Evolutionary conservation across 2,113 vertebrate genomes (phyloP).

Genomic region (Pogonocichla stellata): DNA sequence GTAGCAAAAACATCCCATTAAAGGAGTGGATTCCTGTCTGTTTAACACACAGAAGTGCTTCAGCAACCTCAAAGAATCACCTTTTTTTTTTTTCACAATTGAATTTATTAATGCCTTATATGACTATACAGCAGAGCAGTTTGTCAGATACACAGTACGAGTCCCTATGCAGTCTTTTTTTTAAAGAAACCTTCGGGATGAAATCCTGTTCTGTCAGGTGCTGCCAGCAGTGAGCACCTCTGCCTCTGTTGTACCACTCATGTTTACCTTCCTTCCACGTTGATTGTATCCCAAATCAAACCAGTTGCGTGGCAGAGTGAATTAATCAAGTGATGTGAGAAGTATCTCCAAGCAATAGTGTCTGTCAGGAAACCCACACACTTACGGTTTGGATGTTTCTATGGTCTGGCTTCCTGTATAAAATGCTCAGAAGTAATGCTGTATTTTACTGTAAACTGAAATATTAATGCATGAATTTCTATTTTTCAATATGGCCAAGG

Average conservation of each 20-base stretch:
- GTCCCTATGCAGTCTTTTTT: conserved; percentile 68
- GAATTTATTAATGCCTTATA: conserved; percentile 78
- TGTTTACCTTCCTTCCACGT: conserved; percentile 64
- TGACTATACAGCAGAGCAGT: conserved; percentile 56
- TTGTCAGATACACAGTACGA: conserved; percentile 51
- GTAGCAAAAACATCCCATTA: not conserved
- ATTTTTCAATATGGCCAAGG: conserved; percentile 72
- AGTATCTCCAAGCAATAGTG: conserved; percentile 73
- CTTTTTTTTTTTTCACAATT: conserved; percentile 59
- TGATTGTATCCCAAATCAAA: conserved; percentile 49
- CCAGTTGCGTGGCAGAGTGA: conserved; percentile 32
- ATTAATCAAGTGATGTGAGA: conserved; percentile 26
- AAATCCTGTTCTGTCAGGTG: conserved; percentile 14
- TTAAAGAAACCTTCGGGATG: not conserved
- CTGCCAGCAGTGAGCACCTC: conserved; percentile 60
- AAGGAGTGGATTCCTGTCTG: not conserved
- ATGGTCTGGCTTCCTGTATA: conserved; percentile 66
- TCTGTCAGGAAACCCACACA: conserved; percentile 64
- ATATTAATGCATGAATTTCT: conserved; percentile 82
- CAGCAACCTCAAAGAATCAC: conserved; percentile 62
- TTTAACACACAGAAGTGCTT: conserved; percentile 69
- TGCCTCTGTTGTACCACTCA: conserved; percentile 54
- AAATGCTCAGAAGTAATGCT: conserved; percentile 35
- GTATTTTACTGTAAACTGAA: conserved; percentile 76
- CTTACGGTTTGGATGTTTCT: conserved; percentile 65